A percentile compares a stretch with the other conserved stretches of the same genome.
Evolutionary conservation across 1,140 invertebrate genomes (phyloP).

Genomic region (Drosophila sproati): DNA sequence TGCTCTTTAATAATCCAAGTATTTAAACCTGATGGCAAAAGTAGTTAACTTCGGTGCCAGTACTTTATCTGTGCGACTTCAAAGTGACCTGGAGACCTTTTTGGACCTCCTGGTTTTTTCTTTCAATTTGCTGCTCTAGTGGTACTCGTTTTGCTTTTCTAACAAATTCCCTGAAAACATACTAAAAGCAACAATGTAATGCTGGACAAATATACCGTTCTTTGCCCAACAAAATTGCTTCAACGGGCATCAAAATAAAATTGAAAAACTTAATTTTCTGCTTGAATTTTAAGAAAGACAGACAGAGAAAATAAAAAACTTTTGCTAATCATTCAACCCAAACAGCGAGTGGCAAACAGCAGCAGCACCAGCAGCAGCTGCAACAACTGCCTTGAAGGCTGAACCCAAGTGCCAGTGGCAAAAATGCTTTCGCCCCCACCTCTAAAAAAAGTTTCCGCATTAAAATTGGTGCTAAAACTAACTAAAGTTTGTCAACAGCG

Average conservation of each 20-base stretch:
- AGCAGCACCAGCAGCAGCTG: not conserved
- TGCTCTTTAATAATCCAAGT: not conserved
- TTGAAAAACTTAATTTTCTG: constrained; percentile 33
- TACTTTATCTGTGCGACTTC: constrained; percentile 3
- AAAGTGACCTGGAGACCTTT: constrained; percentile 9
- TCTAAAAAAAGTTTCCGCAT: constrained; percentile 45
- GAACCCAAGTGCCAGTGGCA: constrained; percentile 22
- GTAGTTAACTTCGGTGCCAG: not conserved
- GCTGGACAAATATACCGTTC: not conserved
- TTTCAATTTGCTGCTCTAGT: constrained; percentile 5
- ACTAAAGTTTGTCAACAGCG: constrained; percentile 34
- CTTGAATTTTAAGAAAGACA: constrained; percentile 29
- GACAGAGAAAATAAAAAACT: constrained; percentile 49
- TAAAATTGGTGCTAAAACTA: constrained; percentile 61
- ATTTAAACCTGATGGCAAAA: not conserved
- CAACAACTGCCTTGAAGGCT: not conserved
- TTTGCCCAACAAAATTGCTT: not conserved
- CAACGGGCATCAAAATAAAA: constrained; percentile 1
- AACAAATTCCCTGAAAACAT: not conserved
- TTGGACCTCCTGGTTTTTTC: constrained; percentile 10
- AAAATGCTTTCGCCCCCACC: constrained; percentile 26
- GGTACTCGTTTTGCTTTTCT: not conserved
- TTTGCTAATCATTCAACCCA: constrained; percentile 47
- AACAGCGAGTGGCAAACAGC: constrained; percentile 17
- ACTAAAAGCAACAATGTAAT: not conserved